Evolutionary conservation across 2,113 vertebrate genomes (phyloP).

Genomic region (Atractosteus spatula): DNA sequence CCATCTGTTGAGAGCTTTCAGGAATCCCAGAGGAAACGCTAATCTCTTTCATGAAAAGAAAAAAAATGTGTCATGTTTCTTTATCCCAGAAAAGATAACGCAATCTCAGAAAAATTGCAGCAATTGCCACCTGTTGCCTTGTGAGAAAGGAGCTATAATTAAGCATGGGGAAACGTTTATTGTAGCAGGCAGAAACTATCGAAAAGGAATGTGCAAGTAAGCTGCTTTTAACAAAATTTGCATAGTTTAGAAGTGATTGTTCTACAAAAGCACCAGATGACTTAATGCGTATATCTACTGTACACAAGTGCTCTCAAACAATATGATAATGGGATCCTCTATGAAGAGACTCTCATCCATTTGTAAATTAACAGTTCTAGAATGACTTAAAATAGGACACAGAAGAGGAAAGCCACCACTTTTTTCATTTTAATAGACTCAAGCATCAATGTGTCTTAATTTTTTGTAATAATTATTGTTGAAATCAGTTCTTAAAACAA

Average conservation of each 20-base stretch:
- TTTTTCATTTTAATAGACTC: too few relatives aligned
- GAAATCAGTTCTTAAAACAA: neutral
- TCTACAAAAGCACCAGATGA: neutral
- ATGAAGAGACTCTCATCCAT: neutral
- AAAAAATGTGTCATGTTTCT: neutral
- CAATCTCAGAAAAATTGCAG: too few relatives aligned
- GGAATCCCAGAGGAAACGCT: too few relatives aligned
- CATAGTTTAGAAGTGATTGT: neutral
- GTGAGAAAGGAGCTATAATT: neutral
- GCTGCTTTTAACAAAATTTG: neutral
- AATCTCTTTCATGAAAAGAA: too few relatives aligned
- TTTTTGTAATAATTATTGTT: neutral
- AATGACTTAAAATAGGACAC: too few relatives aligned
- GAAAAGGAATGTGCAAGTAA: neutral
- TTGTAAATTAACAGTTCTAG: too few relatives aligned
- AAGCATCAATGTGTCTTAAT: too few relatives aligned
- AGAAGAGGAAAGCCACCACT: too few relatives aligned
- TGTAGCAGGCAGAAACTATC: conserved; percentile 3
- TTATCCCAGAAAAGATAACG: neutral
- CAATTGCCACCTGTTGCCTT: too few relatives aligned
- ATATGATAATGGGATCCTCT: conserved; percentile 1
- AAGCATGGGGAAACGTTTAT: neutral
- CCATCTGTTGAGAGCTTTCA: too few relatives aligned
- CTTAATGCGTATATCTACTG: neutral
- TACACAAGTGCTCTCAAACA: neutral